Base-by-base conservation (phyloP, 2,888 invertebrate species). In the Oligia latruncula region DNA sequence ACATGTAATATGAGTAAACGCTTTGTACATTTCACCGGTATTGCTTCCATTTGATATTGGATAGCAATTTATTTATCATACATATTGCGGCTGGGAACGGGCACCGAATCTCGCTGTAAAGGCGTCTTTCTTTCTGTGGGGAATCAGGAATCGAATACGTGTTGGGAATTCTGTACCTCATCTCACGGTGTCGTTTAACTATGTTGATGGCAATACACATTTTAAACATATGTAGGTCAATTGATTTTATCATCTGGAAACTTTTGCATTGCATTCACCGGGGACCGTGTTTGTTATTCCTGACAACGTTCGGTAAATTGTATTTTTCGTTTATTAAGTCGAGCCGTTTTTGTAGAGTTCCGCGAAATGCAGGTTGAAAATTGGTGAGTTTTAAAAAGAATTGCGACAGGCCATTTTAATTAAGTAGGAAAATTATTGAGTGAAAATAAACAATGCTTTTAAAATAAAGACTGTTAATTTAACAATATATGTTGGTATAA, bases 1-100 rank as follows among this genome's bases (percentile, higher is more conserved):
- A 93, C 90, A 92, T 90, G 93, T 93, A 93, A 94, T 94, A 95
- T 92, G 93, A 95, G 95, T 94, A 94, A 95, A 94, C 93, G 95
- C 92, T 95, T 93, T 95, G 95, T 96, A 96, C 96, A 96, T 95
- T 96, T 95, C 95, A 95, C 93, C 93, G 94, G 94, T 94, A 95
- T 95, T 93, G 95, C 92, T 95, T 94, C 95, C 95, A 95, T 96
- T 96, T 96, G 94, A 96, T 97, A 97, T 97, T 96, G 96, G 96
- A 96, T 96, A 96, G 95, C 96, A 96, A 97, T 97, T 97, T 97
- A 96, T 97, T 97, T 97, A 97, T 96, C 96, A 97, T 97, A 97
- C 95, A 96, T 97, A 96, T 96, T 96, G 96, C 94, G 95, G 93
- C 91, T 91, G 90, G 91, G 93, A 93, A 91, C 90, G 94, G 93